Conservation (phyloP, 2,797 vertebrate species). For the Microtus californicus region DNA sequence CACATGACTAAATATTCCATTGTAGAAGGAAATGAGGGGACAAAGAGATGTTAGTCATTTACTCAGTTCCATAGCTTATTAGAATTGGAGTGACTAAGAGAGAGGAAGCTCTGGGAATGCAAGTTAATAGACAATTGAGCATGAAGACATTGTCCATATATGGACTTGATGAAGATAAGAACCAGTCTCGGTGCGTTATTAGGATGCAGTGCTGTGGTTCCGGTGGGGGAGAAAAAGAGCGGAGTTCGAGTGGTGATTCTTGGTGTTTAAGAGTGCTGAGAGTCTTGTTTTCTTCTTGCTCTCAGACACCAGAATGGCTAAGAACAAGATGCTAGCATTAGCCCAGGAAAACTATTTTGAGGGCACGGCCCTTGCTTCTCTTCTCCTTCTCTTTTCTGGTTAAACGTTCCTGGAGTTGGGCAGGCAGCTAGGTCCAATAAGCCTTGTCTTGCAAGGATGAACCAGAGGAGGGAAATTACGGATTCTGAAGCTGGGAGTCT, state of each 20-base stretch:
- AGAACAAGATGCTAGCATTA: not conserved
- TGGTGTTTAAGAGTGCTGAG: not conserved
- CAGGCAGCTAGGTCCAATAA: not conserved
- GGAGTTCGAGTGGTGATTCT: not conserved
- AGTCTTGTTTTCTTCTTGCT: not conserved
- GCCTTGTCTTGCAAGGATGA: not conserved
- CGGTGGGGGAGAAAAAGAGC: not conserved
- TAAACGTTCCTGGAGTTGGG: not conserved
- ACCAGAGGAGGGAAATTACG: not conserved
- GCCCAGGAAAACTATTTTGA: not conserved
- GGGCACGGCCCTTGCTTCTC: not conserved
- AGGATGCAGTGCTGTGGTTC: not conserved
- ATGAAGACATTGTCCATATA: not conserved
- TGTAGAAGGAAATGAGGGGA: not conserved
- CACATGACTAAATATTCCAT: not conserved
- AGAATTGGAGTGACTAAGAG: not conserved
- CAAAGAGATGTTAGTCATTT: slow-evolving; percentile 7
- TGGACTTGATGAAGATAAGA: not conserved
- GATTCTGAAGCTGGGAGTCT: not conserved
- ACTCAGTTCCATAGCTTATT: not conserved
- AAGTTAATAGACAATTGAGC: slow-evolving; percentile 15
- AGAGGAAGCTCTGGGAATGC: not conserved
- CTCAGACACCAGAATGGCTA: not conserved
- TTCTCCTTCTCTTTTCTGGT: not conserved
- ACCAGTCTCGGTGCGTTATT: not conserved